phyloP scores from a whole-genome alignment of 2,113 vertebrate genomes.

The Strix uralensis region DNA sequence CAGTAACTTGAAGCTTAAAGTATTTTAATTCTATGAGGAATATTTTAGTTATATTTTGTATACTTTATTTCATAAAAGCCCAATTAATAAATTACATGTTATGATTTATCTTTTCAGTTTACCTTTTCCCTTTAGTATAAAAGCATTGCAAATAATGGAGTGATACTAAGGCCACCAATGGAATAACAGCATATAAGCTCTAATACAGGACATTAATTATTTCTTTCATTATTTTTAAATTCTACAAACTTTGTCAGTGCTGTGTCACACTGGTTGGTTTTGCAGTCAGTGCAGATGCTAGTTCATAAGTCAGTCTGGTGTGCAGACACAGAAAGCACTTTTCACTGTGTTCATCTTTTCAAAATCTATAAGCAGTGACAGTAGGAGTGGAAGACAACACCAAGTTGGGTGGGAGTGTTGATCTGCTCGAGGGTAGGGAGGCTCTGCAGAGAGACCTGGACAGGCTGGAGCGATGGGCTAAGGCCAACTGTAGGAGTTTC shows the following conservation, averaged over 20 bases:
- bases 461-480: too few relatives aligned
- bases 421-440: too few relatives aligned
- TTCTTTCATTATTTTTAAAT: not conserved
- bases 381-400: not conserved
- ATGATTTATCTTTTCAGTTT: not conserved
- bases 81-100: not conserved
- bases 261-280: not conserved
- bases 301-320: not conserved
- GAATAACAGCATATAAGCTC: not conserved
- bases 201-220: not conserved
- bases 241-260: accelerated
- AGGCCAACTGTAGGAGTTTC: too few relatives aligned
- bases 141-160: not conserved
- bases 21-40: not conserved
- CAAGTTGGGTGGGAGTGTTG: too few relatives aligned
- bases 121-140: not conserved
- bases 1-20: not conserved
- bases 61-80: not conserved
- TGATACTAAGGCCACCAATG: not conserved
- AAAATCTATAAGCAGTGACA: not conserved
- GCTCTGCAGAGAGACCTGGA: too few relatives aligned
- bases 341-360: not conserved
- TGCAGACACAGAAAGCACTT: not conserved
- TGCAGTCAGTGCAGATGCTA: not conserved
- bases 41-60: not conserved